Conservation (phyloP, 2,797 vertebrate genomes). For the Brachyalestes nurse region DNA sequence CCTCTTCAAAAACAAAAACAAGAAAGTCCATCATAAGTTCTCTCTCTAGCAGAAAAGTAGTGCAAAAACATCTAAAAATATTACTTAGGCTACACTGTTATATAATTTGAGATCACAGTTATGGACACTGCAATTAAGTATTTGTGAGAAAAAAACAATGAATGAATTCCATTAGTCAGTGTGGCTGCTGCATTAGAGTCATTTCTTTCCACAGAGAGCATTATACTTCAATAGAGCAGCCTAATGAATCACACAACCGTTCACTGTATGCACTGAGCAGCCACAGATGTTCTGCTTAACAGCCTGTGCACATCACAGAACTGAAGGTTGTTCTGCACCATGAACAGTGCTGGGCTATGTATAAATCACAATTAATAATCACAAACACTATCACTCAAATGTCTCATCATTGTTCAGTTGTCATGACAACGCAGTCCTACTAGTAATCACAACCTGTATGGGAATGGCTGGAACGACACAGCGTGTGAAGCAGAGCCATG, state of each 20-base stretch:
- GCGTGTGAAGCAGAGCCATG: not conserved
- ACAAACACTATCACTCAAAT: not conserved
- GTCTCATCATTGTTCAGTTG: not conserved
- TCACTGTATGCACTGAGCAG: not conserved
- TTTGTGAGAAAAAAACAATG: not conserved
- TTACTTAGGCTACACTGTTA: not conserved
- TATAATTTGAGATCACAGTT: not conserved
- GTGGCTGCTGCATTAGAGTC: not conserved
- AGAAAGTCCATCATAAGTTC: not conserved
- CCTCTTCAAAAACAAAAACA: not conserved
- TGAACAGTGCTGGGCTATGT: not conserved
- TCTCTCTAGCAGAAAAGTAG: not conserved
- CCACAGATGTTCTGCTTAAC: conserved; percentile 7
- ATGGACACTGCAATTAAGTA: not conserved
- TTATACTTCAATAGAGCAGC: not conserved
- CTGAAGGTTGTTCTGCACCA: conserved; percentile 1
- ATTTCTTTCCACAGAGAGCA: conserved; percentile 1
- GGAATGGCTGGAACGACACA: not conserved
- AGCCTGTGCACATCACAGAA: not conserved
- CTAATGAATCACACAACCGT: not conserved
- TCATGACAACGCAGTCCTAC: not conserved
- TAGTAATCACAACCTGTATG: not conserved
- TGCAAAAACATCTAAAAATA: not conserved
- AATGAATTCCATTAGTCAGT: not conserved
- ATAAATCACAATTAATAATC: conserved; percentile 18